Percentiles rank a stretch among this genome's conserved stretches.
Evolutionary conservation across 2,888 invertebrate genomes (phyloP).

Genomic region (Mystacides longicornis): DNA sequence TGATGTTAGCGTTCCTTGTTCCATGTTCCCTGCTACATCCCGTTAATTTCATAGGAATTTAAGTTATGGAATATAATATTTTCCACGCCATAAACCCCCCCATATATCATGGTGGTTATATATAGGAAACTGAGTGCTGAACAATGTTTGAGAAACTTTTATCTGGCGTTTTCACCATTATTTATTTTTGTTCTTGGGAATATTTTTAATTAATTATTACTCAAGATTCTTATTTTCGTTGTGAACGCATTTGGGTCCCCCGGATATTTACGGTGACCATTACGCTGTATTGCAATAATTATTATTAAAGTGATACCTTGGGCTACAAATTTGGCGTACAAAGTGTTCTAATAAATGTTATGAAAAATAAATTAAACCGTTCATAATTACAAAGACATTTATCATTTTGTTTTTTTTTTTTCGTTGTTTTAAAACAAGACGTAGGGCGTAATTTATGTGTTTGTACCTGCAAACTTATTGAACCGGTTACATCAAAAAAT

Average conservation of each 20-base stretch:
- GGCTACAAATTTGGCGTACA: too few relatives aligned
- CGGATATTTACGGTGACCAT: too few relatives aligned
- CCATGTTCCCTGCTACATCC: background rate
- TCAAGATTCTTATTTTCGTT: background rate
- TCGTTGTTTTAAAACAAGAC: too few relatives aligned
- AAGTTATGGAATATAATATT: slow-evolving; percentile 2
- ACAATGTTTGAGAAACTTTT: slow-evolving; percentile 1
- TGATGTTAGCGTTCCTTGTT: background rate
- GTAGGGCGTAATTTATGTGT: too few relatives aligned
- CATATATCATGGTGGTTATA: background rate
- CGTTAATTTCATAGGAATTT: slow-evolving; percentile 1
- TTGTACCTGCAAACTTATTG: too few relatives aligned
- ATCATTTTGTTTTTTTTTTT: too few relatives aligned
- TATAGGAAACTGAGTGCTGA: background rate
- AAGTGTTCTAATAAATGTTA: too few relatives aligned
- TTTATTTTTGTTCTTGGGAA: background rate
- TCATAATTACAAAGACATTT: too few relatives aligned
- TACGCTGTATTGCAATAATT: too few relatives aligned
- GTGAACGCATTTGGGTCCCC: background rate
- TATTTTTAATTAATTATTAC: background rate
- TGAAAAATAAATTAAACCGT: too few relatives aligned
- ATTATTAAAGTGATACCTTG: too few relatives aligned
- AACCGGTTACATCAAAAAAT: too few relatives aligned
- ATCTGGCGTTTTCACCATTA: background rate
- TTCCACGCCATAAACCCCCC: background rate